Conservation (phyloP, 2,113 vertebrate species). For the Python bivittatus region DNA sequence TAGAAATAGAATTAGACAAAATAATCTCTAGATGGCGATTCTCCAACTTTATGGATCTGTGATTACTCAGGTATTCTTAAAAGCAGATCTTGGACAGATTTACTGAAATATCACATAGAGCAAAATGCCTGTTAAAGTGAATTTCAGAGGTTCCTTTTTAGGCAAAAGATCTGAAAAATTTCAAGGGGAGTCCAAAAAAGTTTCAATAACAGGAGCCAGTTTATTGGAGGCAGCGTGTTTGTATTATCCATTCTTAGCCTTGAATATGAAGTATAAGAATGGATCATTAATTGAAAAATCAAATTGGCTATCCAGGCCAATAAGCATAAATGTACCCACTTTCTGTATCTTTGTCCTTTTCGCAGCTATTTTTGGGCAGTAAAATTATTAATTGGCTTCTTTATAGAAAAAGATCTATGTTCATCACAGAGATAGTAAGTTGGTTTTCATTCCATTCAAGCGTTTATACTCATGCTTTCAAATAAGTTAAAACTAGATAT, state of each 20-base stretch:
- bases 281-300: constrained; percentile 6
- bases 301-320: background rate
- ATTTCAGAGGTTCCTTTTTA: background rate
- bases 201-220: background rate
- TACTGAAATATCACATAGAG: background rate
- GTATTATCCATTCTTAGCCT: background rate
- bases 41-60: background rate
- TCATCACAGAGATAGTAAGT: background rate
- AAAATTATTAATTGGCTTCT: background rate
- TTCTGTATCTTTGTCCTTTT: background rate
- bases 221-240: too few species aligned
- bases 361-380: constrained; percentile 3
- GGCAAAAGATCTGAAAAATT: background rate
- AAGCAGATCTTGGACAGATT: background rate
- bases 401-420: background rate
- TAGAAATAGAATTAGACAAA: background rate
- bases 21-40: background rate
- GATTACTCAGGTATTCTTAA: background rate
- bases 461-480: background rate
- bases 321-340: background rate
- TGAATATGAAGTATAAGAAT: background rate
- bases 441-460: background rate
- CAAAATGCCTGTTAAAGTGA: background rate
- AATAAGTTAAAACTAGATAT: background rate
- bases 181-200: background rate